A percentile compares a stretch with the other conserved stretches of the same genome.
phyloP scores from a whole-genome alignment of 2,113 vertebrate genomes.

The Elephas maximus region DNA sequence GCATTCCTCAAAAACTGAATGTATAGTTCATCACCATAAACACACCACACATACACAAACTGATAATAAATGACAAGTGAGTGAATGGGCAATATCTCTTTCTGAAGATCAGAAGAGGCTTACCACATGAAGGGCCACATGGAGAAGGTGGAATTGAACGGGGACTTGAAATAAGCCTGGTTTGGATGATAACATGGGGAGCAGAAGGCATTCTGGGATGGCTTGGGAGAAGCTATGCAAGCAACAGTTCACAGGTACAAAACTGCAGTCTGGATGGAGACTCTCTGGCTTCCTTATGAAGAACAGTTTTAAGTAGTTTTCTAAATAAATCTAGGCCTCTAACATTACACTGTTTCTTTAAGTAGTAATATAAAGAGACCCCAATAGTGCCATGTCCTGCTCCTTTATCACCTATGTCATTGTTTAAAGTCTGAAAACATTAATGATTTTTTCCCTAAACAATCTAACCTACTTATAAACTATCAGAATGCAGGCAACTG shows the following conservation, averaged over 20 bases:
- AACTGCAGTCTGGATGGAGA: not conserved
- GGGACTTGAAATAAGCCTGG: not conserved
- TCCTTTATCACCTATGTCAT: not conserved
- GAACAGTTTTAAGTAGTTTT: not conserved
- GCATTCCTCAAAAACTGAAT: slow-evolving; percentile 22
- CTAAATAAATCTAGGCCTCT: not conserved
- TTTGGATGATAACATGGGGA: not conserved
- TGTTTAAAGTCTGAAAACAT: not conserved
- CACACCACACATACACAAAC: not conserved
- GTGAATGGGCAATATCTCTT: not conserved
- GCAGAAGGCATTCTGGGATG: not conserved
- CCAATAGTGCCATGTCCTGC: not conserved
- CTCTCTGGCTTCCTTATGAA: not conserved
- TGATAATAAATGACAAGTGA: not conserved
- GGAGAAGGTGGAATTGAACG: not conserved
- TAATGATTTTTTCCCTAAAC: not conserved
- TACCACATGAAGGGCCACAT: not conserved
- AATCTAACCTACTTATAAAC: slow-evolving; percentile 1
- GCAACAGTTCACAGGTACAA: not conserved
- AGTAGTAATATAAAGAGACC: not conserved
- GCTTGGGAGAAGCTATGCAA: not conserved
- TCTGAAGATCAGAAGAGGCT: not conserved
- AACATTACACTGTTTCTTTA: not conserved
- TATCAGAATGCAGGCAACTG: not conserved
- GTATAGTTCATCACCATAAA: not conserved